These are phyloP conservation scores for Macroramphosus scolopax DNA, from an alignment of 2,797 vertebrate genomes.

Conservation along the genomic window DNA sequence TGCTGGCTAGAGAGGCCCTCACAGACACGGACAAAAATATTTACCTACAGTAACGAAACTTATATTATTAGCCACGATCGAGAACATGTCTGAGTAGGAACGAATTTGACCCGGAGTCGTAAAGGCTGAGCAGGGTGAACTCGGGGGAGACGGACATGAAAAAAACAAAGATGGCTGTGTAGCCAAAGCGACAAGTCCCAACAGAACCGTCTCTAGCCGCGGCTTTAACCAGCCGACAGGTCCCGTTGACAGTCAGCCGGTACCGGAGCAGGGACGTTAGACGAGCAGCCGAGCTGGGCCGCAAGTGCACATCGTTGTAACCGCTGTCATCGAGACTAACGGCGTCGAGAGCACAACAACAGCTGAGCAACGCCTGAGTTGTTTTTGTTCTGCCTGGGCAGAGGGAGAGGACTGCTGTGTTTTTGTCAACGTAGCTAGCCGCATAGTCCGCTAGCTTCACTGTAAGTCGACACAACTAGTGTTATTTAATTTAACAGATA, in stretches of 20 bases:
- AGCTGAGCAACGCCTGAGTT: slow-evolving; percentile 71
- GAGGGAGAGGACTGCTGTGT: slow-evolving; percentile 65
- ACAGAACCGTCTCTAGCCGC: slow-evolving; percentile 57
- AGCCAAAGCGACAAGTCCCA: slow-evolving; percentile 72
- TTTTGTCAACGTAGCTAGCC: slow-evolving; percentile 69
- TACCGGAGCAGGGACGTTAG: slow-evolving; percentile 61
- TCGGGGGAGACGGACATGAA: slow-evolving; percentile 62
- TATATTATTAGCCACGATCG: slow-evolving; percentile 31
- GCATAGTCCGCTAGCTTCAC: slow-evolving; percentile 65
- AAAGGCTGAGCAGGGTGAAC: slow-evolving; percentile 56
- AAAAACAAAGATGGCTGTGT: slow-evolving; percentile 86
- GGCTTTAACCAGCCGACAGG: slow-evolving; percentile 53
- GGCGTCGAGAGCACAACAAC: slow-evolving; percentile 67
- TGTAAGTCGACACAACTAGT: slow-evolving; percentile 68
- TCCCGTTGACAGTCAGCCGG: slow-evolving; percentile 54
- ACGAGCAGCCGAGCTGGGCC: slow-evolving; percentile 56
- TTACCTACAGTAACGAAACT: slow-evolving; percentile 32
- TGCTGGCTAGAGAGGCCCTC: slow-evolving; percentile 36
- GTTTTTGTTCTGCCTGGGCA: slow-evolving; percentile 78
- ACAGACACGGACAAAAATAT: slow-evolving; percentile 40
- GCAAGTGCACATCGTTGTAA: slow-evolving; percentile 47
- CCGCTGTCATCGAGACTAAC: slow-evolving; percentile 77
- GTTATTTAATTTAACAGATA: slow-evolving; percentile 27
- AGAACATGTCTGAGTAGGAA: slow-evolving; percentile 47
- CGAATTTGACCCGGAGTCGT: slow-evolving; percentile 62